Evolutionary conservation across 1,140 invertebrate genomes (phyloP).

Genomic region (Dysdera silvatica): DNA sequence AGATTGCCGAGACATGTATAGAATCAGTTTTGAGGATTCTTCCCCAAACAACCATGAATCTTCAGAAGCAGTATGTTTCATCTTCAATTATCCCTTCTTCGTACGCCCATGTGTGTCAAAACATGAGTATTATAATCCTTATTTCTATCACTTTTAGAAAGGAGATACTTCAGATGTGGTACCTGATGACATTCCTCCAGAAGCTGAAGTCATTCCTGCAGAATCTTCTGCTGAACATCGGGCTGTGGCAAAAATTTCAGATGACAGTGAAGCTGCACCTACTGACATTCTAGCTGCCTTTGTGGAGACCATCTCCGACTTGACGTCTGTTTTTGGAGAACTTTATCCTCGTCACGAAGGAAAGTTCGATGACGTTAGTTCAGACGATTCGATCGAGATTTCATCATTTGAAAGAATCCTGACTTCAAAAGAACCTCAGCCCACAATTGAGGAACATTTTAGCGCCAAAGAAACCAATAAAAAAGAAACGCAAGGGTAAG

Average conservation of each 20-base stretch:
- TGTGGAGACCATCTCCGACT: slow-evolving; percentile 10
- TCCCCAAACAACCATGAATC: too few relatives aligned
- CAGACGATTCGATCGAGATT: slow-evolving; percentile 19
- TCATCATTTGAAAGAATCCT: slow-evolving; percentile 16
- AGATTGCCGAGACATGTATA: slow-evolving; percentile 26
- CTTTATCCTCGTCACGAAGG: slow-evolving; percentile 9
- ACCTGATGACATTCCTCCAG: too few relatives aligned
- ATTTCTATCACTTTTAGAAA: too few relatives aligned
- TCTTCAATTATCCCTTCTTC: too few relatives aligned
- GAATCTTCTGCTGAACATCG: too few relatives aligned
- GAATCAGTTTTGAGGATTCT: slow-evolving; percentile 24
- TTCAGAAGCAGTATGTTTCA: too few relatives aligned
- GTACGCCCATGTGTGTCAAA: too few relatives aligned
- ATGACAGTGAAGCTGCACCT: not conserved
- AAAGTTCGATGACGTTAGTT: slow-evolving; percentile 13
- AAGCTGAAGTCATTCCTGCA: too few relatives aligned
- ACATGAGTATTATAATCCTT: too few relatives aligned
- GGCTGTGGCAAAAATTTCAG: not conserved
- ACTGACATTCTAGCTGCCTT: slow-evolving; percentile 16
- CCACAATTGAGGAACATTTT: not conserved
- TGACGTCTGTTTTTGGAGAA: slow-evolving; percentile 10
- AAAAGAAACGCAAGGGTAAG: too few relatives aligned
- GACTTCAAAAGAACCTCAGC: not conserved
- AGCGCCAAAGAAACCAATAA: too few relatives aligned
- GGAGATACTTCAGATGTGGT: too few relatives aligned